These are phyloP conservation scores for Sebastes iracundus DNA, from an alignment of 2,797 vertebrate species.

Conservation along the genomic window DNA sequence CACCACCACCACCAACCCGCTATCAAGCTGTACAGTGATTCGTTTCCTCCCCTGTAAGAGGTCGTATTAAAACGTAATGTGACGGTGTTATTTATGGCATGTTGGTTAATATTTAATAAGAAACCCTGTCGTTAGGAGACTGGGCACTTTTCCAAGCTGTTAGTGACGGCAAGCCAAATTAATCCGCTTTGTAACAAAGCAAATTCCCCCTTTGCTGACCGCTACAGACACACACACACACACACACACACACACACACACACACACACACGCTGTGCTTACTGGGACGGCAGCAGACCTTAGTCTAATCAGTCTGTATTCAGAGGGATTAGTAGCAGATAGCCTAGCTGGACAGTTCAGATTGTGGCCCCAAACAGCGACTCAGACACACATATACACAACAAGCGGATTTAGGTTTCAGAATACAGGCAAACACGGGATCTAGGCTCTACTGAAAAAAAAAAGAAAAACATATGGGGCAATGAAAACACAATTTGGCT, in stretches of 20 bases:
- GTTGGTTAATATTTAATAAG: constrained; percentile 77
- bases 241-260: constrained; percentile 9
- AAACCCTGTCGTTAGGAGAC: constrained; percentile 65
- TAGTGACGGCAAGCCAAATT: constrained; percentile 76
- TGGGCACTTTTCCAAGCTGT: constrained; percentile 74
- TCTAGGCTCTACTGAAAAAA: background rate
- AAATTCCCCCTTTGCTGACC: constrained; percentile 83
- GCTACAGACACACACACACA: constrained; percentile 45
- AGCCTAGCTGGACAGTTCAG: constrained; percentile 67
- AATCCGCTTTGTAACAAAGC: constrained; percentile 84
- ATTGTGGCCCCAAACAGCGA: constrained; percentile 60
- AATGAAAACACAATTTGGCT: constrained; percentile 54
- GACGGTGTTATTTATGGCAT: constrained; percentile 68
- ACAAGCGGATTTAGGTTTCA: constrained; percentile 58
- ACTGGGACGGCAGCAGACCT: constrained; percentile 53
- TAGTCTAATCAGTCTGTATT: constrained; percentile 73
- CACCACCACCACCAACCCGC: background rate
- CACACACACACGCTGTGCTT: constrained; percentile 28
- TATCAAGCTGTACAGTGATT: constrained; percentile 1
- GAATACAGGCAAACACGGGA: constrained; percentile 47
- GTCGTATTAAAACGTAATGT: constrained; percentile 54
- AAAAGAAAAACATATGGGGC: constrained; percentile 50
- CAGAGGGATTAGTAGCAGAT: constrained; percentile 73
- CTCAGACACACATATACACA: constrained; percentile 51
- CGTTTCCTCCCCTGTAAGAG: constrained; percentile 31